Base-by-base conservation (phyloP, 2,113 vertebrate genomes). In the Potamarius usumacintae region DNA sequence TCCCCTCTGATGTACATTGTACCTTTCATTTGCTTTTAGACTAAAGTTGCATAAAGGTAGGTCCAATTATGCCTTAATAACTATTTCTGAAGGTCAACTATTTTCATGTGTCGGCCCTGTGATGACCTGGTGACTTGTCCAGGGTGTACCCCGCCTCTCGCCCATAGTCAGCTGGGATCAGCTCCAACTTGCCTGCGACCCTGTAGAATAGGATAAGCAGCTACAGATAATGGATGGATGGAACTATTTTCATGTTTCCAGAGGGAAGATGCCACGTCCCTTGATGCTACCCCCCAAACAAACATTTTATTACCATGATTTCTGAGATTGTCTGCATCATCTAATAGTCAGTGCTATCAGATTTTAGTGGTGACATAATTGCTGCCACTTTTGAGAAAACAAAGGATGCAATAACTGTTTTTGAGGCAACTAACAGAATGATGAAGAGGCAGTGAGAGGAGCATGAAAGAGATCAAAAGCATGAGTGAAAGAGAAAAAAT, bases 381-480 rank as follows among this genome's bases (percentile, higher is more conserved):
- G 11, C 8, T 58, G 14, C 6, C 27, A 57, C n/a, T 34, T 60
- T 80, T 30, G 2, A 79, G 12, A 20, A 80, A 60, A 34, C 15
- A 27, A 20, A 77, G 9, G 34, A 58, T 11, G 15, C 15, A 52
- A 30, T 7, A 57, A 52, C 0, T 25, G 52, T 57, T 30, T 72
- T 80, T 17, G 1, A 27, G 48, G 34, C 22, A 34, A 27, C 78
- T 74, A 60, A 55, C 52, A 22, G 7, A 83, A 15, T 76, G 82
- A 86, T 63, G 67, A 83, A 81, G 30, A 82, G 79, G 79, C n/a
- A 74, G 72, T 90, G 84, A 74, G 34, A 89, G 86, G 69, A 50
- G 48, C 50, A 27, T 18, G n/a, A 81, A 17, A 55, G 52, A 85
- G 84, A 82, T 65, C n/a, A 22, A 42, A 84, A 27, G 58, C 22